Base-by-base conservation (phyloP, 2,888 invertebrate genomes). In the Limnephilus lunatus region DNA sequence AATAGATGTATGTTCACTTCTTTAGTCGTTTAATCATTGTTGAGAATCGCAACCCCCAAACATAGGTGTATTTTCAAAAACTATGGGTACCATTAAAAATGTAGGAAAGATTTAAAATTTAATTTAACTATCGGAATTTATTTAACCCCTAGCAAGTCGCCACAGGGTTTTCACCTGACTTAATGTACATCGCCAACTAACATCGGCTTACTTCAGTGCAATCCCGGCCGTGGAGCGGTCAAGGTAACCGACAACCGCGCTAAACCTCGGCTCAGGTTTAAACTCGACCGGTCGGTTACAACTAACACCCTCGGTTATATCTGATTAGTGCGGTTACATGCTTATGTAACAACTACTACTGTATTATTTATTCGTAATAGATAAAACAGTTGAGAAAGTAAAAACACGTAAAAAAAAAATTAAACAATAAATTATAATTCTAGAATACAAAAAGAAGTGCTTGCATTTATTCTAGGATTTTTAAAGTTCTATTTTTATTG, bases 121-220 rank as follows among this genome's bases (percentile, higher is more conserved):
- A 14, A 14, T 12, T 53, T 53, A 25, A 25, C 19, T 25, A 5
- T 19, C 7, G 68, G 68, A 25, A 68, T 68, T 68, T 25, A 25
- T 19, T 25, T 68, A 68, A 68, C 7, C 68, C 68, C 68, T 9
- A 2, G 25, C 25, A 68, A 68, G 68, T 68, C 68, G 0, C 68
- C 2, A n/a, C 25, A 68, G 68, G 68, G 68, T 68, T 68, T 25
- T 68, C 68, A 68, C 68, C 68, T 68, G 68, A 68, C 68, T 68
- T 68, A 68, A 68, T 68, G 68, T 68, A 68, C 68, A 68, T 68
- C 68, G 68, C 68, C 68, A 68, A 68, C 68, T 68, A 68, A 68
- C 68, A 68, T 68, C 68, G n/a, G 2, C n/a, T 68, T 25, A 68
- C 68, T 68, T 68, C 68, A 68, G 68, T 68, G 68, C 68, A 25